These are phyloP conservation scores for Criorhina ranunculi DNA, from an alignment of 2,888 invertebrate genomes.

Conservation along the genomic window DNA sequence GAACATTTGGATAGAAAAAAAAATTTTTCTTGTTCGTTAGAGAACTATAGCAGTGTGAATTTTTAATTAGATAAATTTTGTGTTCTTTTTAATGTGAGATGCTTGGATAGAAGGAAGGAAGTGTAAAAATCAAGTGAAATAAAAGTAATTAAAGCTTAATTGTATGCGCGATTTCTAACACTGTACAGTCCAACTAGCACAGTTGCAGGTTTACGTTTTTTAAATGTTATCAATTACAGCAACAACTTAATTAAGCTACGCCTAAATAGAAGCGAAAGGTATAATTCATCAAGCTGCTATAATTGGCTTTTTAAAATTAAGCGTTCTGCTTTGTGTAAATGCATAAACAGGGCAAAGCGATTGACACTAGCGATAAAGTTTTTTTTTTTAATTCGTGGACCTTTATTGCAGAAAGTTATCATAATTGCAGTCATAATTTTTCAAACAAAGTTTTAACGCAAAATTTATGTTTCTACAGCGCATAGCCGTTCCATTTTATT, in stretches of 20 bases:
- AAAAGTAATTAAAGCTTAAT: conserved; percentile 40
- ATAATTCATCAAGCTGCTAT: not conserved
- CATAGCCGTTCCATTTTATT: no score
- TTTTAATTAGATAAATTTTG: conserved; percentile 38
- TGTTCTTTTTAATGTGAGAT: conserved; percentile 26
- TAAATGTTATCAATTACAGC: conserved; percentile 4
- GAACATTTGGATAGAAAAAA: conserved; percentile 30
- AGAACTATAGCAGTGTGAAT: conserved; percentile 41
- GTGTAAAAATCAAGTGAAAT: conserved; percentile 10
- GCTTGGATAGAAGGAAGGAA: conserved; percentile 8
- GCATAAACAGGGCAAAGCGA: conserved; percentile 3
- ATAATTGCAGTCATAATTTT: not conserved
- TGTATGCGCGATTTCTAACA: conserved; percentile 8
- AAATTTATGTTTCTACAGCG: not conserved
- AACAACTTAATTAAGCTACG: conserved; percentile 8
- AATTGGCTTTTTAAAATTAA: not conserved
- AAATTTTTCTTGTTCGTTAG: conserved; percentile 19
- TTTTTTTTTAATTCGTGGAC: not conserved
- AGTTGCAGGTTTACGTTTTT: not conserved
- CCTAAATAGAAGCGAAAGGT: not conserved
- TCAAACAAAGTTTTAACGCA: not conserved
- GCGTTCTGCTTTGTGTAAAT: not conserved
- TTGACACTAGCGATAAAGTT: conserved; percentile 1
- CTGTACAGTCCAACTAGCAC: not conserved
- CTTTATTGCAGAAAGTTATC: not conserved